A percentile compares a stretch with the other conserved stretches of the same genome.
phyloP scores from a whole-genome alignment of 2,113 vertebrate species.

The Pagrus major region DNA sequence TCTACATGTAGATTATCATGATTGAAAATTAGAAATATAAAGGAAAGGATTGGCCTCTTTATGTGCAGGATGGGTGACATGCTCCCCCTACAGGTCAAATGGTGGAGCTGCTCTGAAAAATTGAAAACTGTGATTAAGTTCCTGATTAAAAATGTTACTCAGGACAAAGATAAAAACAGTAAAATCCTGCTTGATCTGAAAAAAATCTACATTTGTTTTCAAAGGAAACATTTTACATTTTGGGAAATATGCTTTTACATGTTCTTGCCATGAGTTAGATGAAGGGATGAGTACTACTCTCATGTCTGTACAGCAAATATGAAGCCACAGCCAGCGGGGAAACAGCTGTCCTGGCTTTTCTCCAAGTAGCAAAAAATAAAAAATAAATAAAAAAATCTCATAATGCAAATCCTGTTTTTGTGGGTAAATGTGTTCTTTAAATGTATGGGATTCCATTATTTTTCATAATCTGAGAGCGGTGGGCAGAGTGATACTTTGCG shows the following conservation, averaged over 20 bases:
- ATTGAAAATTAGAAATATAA: background rate
- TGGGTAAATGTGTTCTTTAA: too few species aligned
- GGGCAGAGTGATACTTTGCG: too few species aligned
- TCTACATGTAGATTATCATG: background rate
- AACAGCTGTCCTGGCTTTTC: background rate
- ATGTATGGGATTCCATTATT: too few species aligned
- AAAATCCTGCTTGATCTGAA: background rate
- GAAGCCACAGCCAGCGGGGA: background rate
- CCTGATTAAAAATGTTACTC: background rate
- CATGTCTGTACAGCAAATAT: background rate
- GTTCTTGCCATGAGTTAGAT: background rate
- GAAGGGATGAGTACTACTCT: background rate
- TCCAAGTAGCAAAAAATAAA: too few species aligned
- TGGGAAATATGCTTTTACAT: background rate
- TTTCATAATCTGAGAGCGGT: too few species aligned
- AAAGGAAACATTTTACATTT: background rate
- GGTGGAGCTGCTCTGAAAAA: constrained; percentile 2
- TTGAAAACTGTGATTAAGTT: background rate
- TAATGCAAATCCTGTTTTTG: too few species aligned
- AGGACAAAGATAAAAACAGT: background rate
- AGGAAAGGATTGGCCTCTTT: background rate
- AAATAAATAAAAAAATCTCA: too few species aligned
- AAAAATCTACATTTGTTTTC: background rate
- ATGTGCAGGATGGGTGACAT: constrained; percentile 8
- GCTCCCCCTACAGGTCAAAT: constrained; percentile 62